Evolutionary conservation across 2,888 invertebrate genomes (phyloP).

Genomic region (Alcis repandata): DNA sequence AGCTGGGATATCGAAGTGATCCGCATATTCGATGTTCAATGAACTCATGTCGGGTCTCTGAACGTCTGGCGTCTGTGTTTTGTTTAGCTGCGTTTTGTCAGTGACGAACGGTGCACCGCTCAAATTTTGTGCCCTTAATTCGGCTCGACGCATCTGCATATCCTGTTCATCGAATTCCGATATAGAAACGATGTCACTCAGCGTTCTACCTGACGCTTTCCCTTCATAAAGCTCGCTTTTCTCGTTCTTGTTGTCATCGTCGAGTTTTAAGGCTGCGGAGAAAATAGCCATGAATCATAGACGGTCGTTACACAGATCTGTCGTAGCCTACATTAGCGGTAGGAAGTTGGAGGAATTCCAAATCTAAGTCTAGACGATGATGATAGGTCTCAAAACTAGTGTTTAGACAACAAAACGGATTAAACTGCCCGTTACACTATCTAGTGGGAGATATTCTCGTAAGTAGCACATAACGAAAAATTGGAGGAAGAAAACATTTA

Average conservation of each 20-base stretch:
- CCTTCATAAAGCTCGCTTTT: slow-evolving; percentile 79
- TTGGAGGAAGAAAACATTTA: slow-evolving; percentile 1
- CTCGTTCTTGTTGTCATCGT: slow-evolving; percentile 83
- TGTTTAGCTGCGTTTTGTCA: slow-evolving; percentile 62
- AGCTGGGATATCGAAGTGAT: slow-evolving; percentile 67
- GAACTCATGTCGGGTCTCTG: slow-evolving; percentile 74
- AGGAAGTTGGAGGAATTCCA: slow-evolving; percentile 66
- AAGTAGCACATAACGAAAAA: slow-evolving; percentile 5
- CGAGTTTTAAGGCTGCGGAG: slow-evolving; percentile 85
- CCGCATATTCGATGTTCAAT: slow-evolving; percentile 68
- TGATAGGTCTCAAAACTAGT: slow-evolving; percentile 52
- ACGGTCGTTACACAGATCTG: slow-evolving; percentile 46
- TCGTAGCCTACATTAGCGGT: slow-evolving; percentile 55
- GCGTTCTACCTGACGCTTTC: slow-evolving; percentile 89
- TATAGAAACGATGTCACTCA: slow-evolving; percentile 91
- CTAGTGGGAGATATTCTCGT: slow-evolving; percentile 11
- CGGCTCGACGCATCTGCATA: slow-evolving; percentile 83
- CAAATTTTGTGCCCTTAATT: slow-evolving; percentile 68
- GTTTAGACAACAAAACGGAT: slow-evolving; percentile 37
- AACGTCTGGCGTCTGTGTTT: slow-evolving; percentile 72
- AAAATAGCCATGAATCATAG: slow-evolving; percentile 58
- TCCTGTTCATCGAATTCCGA: slow-evolving; percentile 91
- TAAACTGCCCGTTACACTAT: slow-evolving; percentile 8
- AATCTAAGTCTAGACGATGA: slow-evolving; percentile 51
- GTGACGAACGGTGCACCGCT: slow-evolving; percentile 61